These are phyloP conservation scores for Sinella curviseta DNA, from an alignment of 1,140 invertebrate species.

Conservation along the genomic window DNA sequence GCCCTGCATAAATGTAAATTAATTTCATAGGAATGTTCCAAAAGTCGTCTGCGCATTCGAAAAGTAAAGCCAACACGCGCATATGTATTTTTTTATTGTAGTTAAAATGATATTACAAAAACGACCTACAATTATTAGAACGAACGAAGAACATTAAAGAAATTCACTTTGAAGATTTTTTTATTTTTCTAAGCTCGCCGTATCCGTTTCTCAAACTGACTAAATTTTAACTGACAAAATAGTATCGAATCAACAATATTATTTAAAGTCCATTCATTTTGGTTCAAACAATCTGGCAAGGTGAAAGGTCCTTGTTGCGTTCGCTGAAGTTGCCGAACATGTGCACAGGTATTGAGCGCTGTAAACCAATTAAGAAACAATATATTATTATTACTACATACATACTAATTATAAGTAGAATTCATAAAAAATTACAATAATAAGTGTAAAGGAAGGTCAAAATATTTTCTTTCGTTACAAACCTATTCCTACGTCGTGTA, in stretches of 20 bases:
- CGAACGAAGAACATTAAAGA: too few relatives aligned
- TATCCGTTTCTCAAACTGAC: conserved; percentile 27
- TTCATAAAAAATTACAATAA: conserved; percentile 10
- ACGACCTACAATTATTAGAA: too few relatives aligned
- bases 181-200: not conserved
- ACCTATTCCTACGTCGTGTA: conserved; percentile 51
- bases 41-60: too few relatives aligned
- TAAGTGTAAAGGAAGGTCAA: not conserved
- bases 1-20: too few relatives aligned
- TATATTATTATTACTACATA: not conserved
- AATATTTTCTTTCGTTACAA: not conserved
- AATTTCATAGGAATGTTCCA: too few relatives aligned
- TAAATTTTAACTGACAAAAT: conserved; percentile 41
- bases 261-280: conserved; percentile 41
- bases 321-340: conserved; percentile 48
- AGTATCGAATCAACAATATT: conserved; percentile 47
- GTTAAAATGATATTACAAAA: too few relatives aligned
- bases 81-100: too few relatives aligned
- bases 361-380: conserved; percentile 29
- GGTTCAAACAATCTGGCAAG: conserved; percentile 46
- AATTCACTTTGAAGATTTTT: not conserved
- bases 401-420: conserved; percentile 1
- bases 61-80: too few relatives aligned
- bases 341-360: conserved; percentile 50
- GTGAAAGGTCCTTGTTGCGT: conserved; percentile 50